phyloP scores from a whole-genome alignment of 2,888 invertebrate genomes.

The Drymonia ruficornis region DNA sequence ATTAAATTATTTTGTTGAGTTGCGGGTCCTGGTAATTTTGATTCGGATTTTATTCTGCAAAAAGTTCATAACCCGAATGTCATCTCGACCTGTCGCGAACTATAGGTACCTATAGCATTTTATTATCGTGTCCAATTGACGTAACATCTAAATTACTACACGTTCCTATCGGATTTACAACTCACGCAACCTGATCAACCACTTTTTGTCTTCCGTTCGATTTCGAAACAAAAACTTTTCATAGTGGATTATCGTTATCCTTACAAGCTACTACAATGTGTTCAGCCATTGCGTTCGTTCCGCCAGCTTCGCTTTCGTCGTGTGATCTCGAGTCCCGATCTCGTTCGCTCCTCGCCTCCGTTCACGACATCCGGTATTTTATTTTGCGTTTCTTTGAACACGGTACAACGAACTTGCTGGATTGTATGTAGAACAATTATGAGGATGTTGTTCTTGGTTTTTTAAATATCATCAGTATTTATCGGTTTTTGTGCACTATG shows the following conservation, averaged over 20 bases:
- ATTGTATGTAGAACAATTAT: conserved; percentile 43
- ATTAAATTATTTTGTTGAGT: no score
- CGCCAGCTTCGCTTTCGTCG: conserved; percentile 60
- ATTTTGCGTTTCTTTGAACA: conserved; percentile 54
- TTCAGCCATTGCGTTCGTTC: conserved; percentile 59
- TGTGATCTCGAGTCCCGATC: conserved; percentile 61
- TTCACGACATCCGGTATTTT: conserved; percentile 73
- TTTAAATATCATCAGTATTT: conserved; percentile 8
- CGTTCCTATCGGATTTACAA: not conserved
- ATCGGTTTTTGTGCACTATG: conserved; percentile 7
- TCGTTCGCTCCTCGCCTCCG: conserved; percentile 53
- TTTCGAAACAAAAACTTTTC: not conserved
- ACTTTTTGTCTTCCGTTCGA: not conserved
- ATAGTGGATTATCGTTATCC: not conserved
- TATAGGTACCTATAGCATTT: no score
- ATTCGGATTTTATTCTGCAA: no score
- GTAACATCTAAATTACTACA: not conserved
- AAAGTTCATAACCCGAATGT: no score
- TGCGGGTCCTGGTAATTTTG: no score
- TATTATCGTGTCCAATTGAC: no score
- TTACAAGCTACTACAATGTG: conserved; percentile 27
- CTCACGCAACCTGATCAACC: not conserved
- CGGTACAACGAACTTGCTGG: conserved; percentile 46
- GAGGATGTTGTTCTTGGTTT: conserved; percentile 28
- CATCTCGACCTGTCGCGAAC: no score